phyloP scores from a whole-genome alignment of 2,113 vertebrate species.

The Tonatia bakeri region DNA sequence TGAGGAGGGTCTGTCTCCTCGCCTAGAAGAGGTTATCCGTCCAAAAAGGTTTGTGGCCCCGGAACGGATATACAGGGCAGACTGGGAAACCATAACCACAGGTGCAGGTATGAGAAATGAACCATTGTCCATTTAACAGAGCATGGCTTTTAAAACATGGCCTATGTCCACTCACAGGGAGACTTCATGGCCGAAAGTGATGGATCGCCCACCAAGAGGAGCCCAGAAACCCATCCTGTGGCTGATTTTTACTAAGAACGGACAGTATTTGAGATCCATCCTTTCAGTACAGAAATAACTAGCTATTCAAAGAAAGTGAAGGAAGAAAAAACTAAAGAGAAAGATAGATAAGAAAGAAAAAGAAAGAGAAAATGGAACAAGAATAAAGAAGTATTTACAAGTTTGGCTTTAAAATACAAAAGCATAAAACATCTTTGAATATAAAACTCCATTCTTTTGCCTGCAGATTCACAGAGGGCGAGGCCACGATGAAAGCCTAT shows the following conservation, averaged over 20 bases:
- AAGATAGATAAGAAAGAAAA: not conserved
- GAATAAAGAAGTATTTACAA: constrained; percentile 6
- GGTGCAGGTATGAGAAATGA: not conserved
- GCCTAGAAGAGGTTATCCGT: not conserved
- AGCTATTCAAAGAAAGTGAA: not conserved
- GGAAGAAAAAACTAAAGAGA: not conserved
- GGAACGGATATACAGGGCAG: not conserved
- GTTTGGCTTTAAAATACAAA: constrained; percentile 44
- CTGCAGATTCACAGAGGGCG: not conserved
- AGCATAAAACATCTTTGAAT: not conserved
- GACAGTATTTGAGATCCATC: not conserved
- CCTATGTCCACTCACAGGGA: not conserved
- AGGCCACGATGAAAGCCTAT: not conserved
- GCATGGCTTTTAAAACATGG: not conserved
- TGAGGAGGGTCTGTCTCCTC: not conserved
- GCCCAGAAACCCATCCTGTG: not conserved
- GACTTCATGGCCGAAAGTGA: not conserved
- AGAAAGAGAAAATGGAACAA: not conserved
- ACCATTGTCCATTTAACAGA: not conserved
- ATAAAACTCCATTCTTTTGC: not conserved
- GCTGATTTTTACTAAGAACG: not conserved
- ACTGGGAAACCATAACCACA: not conserved
- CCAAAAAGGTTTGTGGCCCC: not conserved
- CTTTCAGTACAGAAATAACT: not conserved
- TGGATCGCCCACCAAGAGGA: accelerated